A percentile compares a stretch with the other conserved stretches of the same genome.
Evolutionary conservation across 64 coral and sea anemone species (phyloP).

Genomic region (Stylophora pistillata): DNA sequence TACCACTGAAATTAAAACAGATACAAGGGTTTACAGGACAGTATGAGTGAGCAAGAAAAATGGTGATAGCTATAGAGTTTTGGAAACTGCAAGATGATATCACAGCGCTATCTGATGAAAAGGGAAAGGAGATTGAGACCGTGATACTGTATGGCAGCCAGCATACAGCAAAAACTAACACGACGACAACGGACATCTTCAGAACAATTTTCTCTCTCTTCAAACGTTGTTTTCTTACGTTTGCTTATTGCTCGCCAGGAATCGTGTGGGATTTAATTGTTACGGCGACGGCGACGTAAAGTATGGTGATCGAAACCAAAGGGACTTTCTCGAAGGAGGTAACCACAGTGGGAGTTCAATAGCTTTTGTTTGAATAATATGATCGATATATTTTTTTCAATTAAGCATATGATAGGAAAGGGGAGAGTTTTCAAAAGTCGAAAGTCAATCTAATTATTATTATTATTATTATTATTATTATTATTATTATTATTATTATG

Average conservation of each 20-base stretch:
- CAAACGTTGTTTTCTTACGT: background rate
- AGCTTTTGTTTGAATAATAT: no score
- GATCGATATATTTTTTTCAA: no score
- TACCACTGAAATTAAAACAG: background rate
- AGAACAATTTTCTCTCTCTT: slow-evolving; percentile 4
- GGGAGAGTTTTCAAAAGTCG: no score
- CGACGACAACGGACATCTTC: background rate
- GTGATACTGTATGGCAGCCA: slow-evolving; percentile 4
- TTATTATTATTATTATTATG: no score
- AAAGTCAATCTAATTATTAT: no score
- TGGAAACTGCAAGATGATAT: background rate
- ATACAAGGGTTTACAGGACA: slow-evolving; percentile 7
- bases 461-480: no score
- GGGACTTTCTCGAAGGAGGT: background rate
- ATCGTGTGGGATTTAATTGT: background rate
- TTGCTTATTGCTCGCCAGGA: background rate
- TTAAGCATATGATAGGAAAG: no score
- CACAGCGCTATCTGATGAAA: background rate
- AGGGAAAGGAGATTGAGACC: no score
- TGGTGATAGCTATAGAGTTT: background rate
- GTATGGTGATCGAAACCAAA: background rate
- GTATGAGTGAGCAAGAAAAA: background rate
- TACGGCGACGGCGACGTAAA: slow-evolving; percentile 13
- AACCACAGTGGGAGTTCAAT: no score
- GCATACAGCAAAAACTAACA: slow-evolving; percentile 7